Evolutionary conservation across 2,888 invertebrate genomes (phyloP), one percentile per base, ranked within the genome.

Genomic region (Hylaea fasciaria): DNA sequence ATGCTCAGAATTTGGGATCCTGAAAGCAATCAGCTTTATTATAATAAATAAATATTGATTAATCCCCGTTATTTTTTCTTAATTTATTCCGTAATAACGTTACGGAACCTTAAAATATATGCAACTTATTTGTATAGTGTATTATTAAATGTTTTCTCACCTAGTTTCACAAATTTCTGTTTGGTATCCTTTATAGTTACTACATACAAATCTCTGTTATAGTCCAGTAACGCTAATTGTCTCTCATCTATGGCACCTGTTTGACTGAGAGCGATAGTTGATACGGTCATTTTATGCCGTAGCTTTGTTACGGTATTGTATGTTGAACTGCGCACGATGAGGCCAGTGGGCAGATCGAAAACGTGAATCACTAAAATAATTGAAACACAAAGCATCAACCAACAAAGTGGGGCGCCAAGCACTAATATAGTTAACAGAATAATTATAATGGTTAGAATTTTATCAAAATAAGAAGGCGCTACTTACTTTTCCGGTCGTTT

Each of bases 191-290:
- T 94, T 9, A 96, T 93, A 60, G 96, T 94, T 2, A 97, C 94
- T 14, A 99, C 93, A 81, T 96, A 97, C 13, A 99, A 91, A 85
- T 99, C 98, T 73, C 95, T 94, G 80, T 98, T 98, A 73, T 94
- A 95, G 87, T 99, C 99, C 28, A 99, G 93, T 60, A 99, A 91
- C 0, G 98, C 98, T 45, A 99, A 87, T 74, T 96, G 96, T 66
- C 99, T 94, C 73, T 97, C 97, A 37, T 93, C 94, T 0, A 95
- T 82, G 0, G 95, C 94, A 0, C 98, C 98, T 56, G 96, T 95
- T 80, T 98, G 96, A 81, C 98, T 98, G 44, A 99, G 89, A 0
- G 96, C 95, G 13, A 99, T 91, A 75, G 96, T 95, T 2, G 95
- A 93, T n/a, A 99, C 94, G 28, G 95, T 96, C 80, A 96, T 94